Evolutionary conservation across 1,140 invertebrate genomes (phyloP), one percentile per base, ranked within the genome.

Genomic region (Medauroidea extradentata): DNA sequence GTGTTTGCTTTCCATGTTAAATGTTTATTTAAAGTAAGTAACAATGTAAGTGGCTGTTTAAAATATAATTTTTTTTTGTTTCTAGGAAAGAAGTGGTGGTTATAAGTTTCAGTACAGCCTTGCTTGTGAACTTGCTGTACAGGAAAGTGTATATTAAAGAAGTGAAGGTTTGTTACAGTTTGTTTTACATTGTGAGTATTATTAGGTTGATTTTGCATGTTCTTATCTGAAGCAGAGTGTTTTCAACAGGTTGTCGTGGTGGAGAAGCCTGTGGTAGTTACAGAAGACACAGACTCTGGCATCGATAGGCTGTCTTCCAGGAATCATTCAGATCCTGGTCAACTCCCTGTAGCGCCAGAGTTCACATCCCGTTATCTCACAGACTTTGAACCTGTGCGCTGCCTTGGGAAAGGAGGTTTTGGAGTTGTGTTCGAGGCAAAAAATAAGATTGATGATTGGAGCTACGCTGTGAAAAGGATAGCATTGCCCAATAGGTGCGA

Each of bases 391-490:
- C 85, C 90, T 7, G 73, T 96, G 34, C 78, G 85, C 58, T 89
- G 90, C 64, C 77, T 99, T 0, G 95, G 95, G 0, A 86, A 85
- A 69, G 96, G 96, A n/a, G 96, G 95, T 0, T 99, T 97, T 78
- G 96, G 96, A 0, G 87, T 98, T 19, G 96, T 99, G 0, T 98
- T 98, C 77, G 90, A 98, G 74, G 94, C 91, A 0, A 89, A 84
- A 71, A 97, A 98, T 73, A 95, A 93, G 76, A 86, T 98, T 53
- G 96, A 99, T 73, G 91, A 97, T 68, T 90, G 91, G 67, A 82
- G 87, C 63, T 99, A 99, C 79, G 96, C 96, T 19, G 86, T 99
- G 0, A 99, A 99, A 78, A 83, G 95, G 67, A 98, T 98, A 48
- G 83, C 85, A 7, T 76, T 98, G 57, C 90, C 93, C 11, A 89